Conservation (phyloP, 1,140 invertebrate species). For the Halesus radiatus region DNA sequence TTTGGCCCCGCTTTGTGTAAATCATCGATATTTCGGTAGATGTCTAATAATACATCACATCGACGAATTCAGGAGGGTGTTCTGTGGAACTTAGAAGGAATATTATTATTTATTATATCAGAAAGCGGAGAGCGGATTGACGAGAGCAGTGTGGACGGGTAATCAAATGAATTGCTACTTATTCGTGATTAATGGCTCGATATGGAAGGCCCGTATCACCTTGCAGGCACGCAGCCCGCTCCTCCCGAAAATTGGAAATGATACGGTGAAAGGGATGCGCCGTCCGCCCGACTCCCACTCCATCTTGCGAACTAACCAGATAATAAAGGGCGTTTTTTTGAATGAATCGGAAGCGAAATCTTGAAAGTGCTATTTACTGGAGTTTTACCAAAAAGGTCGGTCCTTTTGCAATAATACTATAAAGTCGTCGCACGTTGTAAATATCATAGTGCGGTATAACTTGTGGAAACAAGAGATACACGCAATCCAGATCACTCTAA, state of each 20-base stretch:
- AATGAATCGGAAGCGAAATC: too few relatives aligned
- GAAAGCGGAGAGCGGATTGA: neutral
- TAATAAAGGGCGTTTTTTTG: too few relatives aligned
- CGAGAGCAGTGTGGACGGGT: slow-evolving; percentile 20
- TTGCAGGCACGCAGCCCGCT: neutral
- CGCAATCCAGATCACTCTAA: too few relatives aligned
- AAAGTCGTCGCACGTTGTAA: too few relatives aligned
- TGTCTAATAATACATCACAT: slow-evolving; percentile 9
- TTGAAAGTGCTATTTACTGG: too few relatives aligned
- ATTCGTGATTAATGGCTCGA: slow-evolving; percentile 32
- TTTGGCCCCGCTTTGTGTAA: too few relatives aligned
- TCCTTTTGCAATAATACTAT: too few relatives aligned
- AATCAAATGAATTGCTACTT: slow-evolving; percentile 31
- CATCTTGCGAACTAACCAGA: too few relatives aligned
- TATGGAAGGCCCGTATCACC: slow-evolving; percentile 5
- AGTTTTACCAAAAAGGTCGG: too few relatives aligned
- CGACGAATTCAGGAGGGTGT: neutral
- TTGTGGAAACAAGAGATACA: too few relatives aligned
- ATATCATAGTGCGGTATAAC: too few relatives aligned
- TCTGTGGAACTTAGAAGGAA: neutral
- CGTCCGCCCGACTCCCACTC: too few relatives aligned
- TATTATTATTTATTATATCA: slow-evolving; percentile 35
- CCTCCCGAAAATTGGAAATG: slow-evolving; percentile 1
- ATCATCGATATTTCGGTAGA: neutral
- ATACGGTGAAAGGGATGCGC: neutral